Percentiles rank a stretch among this genome's conserved stretches.
These are phyloP conservation scores for Brenthis ino DNA, from an alignment of 2,888 invertebrate species.

Conservation along the genomic window DNA sequence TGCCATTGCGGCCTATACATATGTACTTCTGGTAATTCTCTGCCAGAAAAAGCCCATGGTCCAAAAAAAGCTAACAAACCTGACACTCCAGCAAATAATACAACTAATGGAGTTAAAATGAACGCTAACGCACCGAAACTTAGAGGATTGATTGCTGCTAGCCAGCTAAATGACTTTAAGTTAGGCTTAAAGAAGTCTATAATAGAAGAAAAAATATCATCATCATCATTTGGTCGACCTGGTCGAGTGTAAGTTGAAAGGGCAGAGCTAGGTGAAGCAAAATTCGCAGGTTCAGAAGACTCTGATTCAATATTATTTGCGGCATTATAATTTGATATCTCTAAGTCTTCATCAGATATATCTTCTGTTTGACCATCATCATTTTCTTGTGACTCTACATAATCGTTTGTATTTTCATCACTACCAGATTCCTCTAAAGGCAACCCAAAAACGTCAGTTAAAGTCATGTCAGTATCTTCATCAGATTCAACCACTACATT, in stretches of 20 bases:
- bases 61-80: conserved; percentile 84
- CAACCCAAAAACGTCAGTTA: conserved; percentile 64
- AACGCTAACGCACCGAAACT: conserved; percentile 83
- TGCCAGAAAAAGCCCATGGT: conserved; percentile 83
- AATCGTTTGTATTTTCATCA: conserved; percentile 60
- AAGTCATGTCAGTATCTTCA: conserved; percentile 62
- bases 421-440: conserved; percentile 64
- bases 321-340: conserved; percentile 65
- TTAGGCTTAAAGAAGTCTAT: conserved; percentile 77
- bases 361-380: conserved; percentile 61
- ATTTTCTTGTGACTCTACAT: conserved; percentile 59
- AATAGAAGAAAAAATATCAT: conserved; percentile 66
- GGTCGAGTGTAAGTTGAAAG: conserved; percentile 58
- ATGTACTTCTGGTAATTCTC: conserved; percentile 66
- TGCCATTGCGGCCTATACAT: conserved; percentile 79
- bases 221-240: conserved; percentile 53
- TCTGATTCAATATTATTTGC: conserved; percentile 53
- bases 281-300: conserved; percentile 53
- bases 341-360: conserved; percentile 63
- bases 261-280: conserved; percentile 56
- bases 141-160: conserved; percentile 82
- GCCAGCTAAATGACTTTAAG: conserved; percentile 74
- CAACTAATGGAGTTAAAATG: conserved; percentile 84
- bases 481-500: conserved; percentile 76
- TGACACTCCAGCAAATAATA: conserved; percentile 84